Evolutionary conservation across 2,113 vertebrate genomes (phyloP).

Genomic region (Oreochromis tanganicae): DNA sequence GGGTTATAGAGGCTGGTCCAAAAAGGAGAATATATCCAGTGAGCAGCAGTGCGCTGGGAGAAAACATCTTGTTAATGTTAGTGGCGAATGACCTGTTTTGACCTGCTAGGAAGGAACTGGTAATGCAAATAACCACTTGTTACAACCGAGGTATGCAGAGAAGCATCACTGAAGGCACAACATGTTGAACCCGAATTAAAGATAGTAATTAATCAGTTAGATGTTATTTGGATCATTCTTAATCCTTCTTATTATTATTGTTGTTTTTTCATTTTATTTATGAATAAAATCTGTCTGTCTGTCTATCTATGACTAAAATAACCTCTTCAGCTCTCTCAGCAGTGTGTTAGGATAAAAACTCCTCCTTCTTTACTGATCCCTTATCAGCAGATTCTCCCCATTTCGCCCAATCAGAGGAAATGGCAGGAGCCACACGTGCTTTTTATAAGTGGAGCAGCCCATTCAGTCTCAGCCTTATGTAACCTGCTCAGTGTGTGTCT

Average conservation of each 20-base stretch:
- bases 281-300: not conserved
- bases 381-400: not conserved
- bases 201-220: not conserved
- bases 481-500: conserved; percentile 3
- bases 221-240: not conserved
- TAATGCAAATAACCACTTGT: not conserved
- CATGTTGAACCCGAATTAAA: not conserved
- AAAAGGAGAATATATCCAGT: not conserved
- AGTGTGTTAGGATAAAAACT: not conserved
- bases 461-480: conserved; percentile 8
- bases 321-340: not conserved
- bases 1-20: not conserved
- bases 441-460: not conserved
- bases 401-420: conserved; percentile 4
- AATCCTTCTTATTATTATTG: not conserved
- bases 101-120: not conserved
- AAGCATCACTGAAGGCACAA: not conserved
- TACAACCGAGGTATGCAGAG: not conserved
- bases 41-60: not conserved
- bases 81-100: not conserved
- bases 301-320: not conserved
- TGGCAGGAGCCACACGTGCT: not conserved
- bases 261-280: not conserved
- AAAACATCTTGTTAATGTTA: not conserved
- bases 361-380: not conserved